Evolutionary conservation across 2,113 vertebrate species (phyloP), one percentile per base, ranked within the genome.

Genomic region (Salvelinus alpinus): DNA sequence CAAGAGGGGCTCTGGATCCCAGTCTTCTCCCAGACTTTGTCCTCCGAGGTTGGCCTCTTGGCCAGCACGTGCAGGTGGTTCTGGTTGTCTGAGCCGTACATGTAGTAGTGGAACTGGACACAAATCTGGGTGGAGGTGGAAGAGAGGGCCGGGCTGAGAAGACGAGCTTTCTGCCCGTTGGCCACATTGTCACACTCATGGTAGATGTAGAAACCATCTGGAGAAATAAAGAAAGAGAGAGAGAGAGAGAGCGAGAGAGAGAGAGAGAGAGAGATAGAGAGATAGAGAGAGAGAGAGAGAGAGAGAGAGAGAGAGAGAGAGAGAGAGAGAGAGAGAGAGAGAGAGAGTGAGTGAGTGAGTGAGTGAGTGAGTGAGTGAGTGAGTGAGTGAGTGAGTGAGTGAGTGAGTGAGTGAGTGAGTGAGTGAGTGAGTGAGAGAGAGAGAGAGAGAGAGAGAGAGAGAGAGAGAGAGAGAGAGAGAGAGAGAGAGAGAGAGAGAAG

Each of bases 131-230:
- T 67, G 25, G 78, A 64, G 0, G 80, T 18, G 1, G 87, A 75
- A 8, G 81, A 81, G 75, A 95, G 84, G 47, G 77, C 24, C 0
- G 91, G 90, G 81, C 94, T 95, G 64, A 91, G 73, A 71, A 96
- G 78, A 8, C 88, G 88, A 31, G 87, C 82, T 4, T 76, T 92
- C 71, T 92, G 80, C 5, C 64, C 18, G 57, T 86, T 64, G 1
- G 82, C 4, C 11, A 93, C 79, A 24, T 93, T 94, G 84, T 93
- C 92, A 34, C 81, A 67, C 67, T 96, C 92, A 0, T 94, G 86
- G 85, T 95, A 95, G 84, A 95, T 88, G 73, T 92, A 96, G 82
- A 27, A 92, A 1, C 92, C 87, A 27, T 71, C 94, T 95, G 76
- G 64, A 80, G 79, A 95, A 96, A 0, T 78, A 44, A 44, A 44